These are phyloP conservation scores for Neolamprologus ventralis DNA, from an alignment of 2,113 vertebrate genomes.

Conservation along the genomic window DNA sequence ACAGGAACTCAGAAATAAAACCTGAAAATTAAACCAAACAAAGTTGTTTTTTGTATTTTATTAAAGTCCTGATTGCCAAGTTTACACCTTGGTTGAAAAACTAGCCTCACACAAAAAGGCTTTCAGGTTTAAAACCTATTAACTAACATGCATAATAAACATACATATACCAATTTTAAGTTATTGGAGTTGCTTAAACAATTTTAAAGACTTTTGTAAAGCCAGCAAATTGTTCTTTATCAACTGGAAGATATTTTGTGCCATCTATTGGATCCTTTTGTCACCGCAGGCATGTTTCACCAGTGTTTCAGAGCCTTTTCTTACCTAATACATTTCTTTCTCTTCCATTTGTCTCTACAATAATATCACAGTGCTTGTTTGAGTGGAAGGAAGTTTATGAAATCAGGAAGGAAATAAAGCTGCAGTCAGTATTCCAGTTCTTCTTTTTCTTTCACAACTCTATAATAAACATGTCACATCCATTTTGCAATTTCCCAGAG, in stretches of 20 bases:
- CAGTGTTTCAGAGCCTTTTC: neutral
- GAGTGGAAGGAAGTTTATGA: neutral
- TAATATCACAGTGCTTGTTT: neutral
- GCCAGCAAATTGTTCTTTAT: neutral
- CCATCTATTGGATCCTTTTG: neutral
- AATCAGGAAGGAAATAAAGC: neutral
- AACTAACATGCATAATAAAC: neutral
- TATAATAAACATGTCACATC: neutral
- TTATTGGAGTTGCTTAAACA: neutral
- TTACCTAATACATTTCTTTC: neutral
- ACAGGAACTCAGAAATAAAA: neutral
- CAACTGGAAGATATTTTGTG: neutral
- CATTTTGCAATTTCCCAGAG: neutral
- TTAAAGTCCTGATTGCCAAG: neutral
- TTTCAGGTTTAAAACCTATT: neutral
- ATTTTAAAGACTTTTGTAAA: neutral
- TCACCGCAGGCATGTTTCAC: neutral
- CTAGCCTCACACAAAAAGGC: neutral
- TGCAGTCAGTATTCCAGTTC: neutral
- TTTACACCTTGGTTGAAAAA: neutral
- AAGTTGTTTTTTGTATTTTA: neutral
- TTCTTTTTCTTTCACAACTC: neutral
- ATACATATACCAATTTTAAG: neutral
- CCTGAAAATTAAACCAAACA: neutral
- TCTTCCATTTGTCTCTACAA: neutral